Evolutionary conservation across 1,140 invertebrate species (phyloP), one percentile per base, ranked within the genome.

Genomic region (Drosophila malerkotliana): DNA sequence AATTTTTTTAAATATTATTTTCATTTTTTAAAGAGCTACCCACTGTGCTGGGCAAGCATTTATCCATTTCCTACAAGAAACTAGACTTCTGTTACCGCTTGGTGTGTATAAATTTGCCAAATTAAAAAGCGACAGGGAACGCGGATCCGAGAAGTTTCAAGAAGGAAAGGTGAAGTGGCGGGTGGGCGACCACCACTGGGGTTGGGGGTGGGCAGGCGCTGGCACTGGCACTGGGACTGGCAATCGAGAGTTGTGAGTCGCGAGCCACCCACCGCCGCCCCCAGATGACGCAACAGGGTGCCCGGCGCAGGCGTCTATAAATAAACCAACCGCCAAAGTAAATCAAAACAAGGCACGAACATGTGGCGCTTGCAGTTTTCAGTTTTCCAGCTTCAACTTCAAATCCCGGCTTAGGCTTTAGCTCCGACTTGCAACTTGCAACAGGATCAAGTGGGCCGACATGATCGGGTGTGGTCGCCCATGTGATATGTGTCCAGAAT

Each of bases 101-200:
- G 73, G 63, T 84, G 81, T 87, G 82, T 84, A 84, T 84, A 84
- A 87, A 84, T 84, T 84, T 84, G 81, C 60, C 82, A 84, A 87
- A 84, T 84, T 84, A 84, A 84, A 84, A 84, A 81, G 78, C 82
- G 57, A 80, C 52, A 57, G 78, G 49, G 47, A 57, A 30, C 24
- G 51, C 34, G 34, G 41, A 44, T 44, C 41, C 54, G n/a, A 39
- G 51, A 61, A 45, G 63, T 45, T 64, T 64, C 37, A 34, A n/a
- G 26, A 15, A n/a, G 24, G 41, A 45, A 45, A 57, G 77, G 55
- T 28, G 54, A 18, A 37, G 24, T 24, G 47, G 15, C 45, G 37
- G 30, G 18, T 47, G 44, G 44, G 14, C 18, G 48, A 51, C 44
- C 39, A 24, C 21, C 21, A 26, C 18, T 34, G 47, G 4, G 47